These are phyloP conservation scores for Dioctria rufipes DNA, from an alignment of 2,888 invertebrate genomes.

Conservation along the genomic window DNA sequence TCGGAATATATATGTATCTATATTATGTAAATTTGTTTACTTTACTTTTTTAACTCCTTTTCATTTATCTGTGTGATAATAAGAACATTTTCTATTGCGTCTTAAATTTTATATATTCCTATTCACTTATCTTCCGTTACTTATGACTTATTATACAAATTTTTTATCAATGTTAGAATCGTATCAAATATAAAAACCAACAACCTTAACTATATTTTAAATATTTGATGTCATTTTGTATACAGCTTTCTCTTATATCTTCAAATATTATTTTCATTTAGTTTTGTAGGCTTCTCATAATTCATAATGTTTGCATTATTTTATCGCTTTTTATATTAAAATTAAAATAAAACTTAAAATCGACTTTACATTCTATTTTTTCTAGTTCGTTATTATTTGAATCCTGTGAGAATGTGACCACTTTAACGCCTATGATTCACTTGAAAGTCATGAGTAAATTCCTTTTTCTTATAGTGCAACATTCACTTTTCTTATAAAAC, in stretches of 20 bases:
- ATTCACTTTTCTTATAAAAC: constrained; percentile 47
- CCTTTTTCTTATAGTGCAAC: constrained; percentile 27
- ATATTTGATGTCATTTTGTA: constrained; percentile 49
- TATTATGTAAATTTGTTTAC: background rate
- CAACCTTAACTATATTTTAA: constrained; percentile 63
- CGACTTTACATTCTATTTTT: constrained; percentile 26
- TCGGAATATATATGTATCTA: background rate
- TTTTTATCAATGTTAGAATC: constrained; percentile 63
- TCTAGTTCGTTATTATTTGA: constrained; percentile 1
- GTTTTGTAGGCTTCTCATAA: constrained; percentile 33
- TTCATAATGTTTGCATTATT: constrained; percentile 54
- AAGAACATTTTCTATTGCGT: constrained; percentile 16
- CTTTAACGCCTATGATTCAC: constrained; percentile 13
- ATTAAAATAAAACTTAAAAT: constrained; percentile 38
- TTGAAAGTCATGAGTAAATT: constrained; percentile 27
- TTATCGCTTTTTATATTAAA: constrained; percentile 55
- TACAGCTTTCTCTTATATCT: constrained; percentile 64
- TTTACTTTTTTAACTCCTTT: background rate
- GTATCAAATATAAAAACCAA: constrained; percentile 72
- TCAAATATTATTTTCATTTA: constrained; percentile 65
- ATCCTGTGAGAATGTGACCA: constrained; percentile 41
- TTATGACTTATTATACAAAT: constrained; percentile 46
- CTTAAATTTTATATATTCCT: constrained; percentile 34
- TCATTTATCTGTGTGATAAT: constrained; percentile 4
- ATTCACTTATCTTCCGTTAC: constrained; percentile 15